Evolutionary conservation across 2,888 invertebrate genomes (phyloP).

Genomic region (Himalopsyche tibetana): DNA sequence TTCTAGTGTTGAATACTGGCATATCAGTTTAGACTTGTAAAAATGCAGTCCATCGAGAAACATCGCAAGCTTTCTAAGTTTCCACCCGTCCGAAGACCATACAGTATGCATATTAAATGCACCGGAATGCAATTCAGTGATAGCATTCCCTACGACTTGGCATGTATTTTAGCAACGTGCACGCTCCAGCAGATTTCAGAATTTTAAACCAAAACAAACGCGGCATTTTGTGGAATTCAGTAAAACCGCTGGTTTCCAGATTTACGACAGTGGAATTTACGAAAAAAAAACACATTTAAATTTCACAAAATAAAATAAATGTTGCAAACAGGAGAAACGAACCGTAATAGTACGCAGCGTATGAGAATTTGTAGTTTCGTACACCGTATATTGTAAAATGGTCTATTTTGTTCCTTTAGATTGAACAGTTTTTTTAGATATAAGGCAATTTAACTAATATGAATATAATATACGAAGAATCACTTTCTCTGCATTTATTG

Average conservation of each 20-base stretch:
- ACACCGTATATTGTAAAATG: no score
- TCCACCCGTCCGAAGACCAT: neutral
- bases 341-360: no score
- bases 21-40: no score
- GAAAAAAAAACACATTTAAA: constrained; percentile 9
- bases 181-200: neutral
- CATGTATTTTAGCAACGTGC: constrained; percentile 4
- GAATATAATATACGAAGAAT: no score
- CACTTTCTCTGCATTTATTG: no score
- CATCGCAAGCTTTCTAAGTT: no score
- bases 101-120: constrained; percentile 16
- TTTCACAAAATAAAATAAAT: constrained; percentile 35
- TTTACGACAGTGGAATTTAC: constrained; percentile 17
- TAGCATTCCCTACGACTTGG: constrained; percentile 10
- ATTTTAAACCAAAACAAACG: constrained; percentile 40
- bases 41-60: no score
- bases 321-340: neutral
- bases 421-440: no score
- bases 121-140: constrained; percentile 36
- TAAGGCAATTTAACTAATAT: no score
- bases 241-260: neutral
- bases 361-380: no score
- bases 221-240: constrained; percentile 14
- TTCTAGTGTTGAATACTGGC: no score
- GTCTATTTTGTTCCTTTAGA: no score